Base-by-base conservation (phyloP, 2,888 invertebrate genomes). In the Lacanobia wlatinum region DNA sequence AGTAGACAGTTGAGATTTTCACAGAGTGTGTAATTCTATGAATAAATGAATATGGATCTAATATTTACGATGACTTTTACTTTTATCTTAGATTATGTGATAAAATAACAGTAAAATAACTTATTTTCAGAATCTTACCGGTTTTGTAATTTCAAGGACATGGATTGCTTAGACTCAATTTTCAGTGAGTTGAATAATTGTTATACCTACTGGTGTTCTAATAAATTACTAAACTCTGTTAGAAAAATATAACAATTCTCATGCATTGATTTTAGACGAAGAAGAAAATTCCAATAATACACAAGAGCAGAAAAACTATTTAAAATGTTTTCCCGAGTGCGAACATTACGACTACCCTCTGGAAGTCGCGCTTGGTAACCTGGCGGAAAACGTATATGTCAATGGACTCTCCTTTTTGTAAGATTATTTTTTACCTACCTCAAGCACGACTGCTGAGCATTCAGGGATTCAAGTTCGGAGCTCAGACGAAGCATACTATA, bases 281-380 rank as follows among this genome's bases (percentile, higher is more conserved):
- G 40, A 61, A 0, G 60, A 63, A 58, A 4, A 43, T n/a, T 4
- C 2, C 0, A 52, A 46, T 18, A 40, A 7, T 43, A 21, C n/a
- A 8, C 58, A n/a, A 18, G 50, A 48, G 0, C 16, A 21, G 23
- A 59, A 9, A 0, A 21, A 52, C 8, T 0, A 61, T 6, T 53
- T 90, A 3, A 66, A 88, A 50, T 98, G 98, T 82, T 87, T 97
- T 67, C 97, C 97, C 0, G 97, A 97, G 84, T 98, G 98, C 82
- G 96, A 97, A 80, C 94, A 97, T 67, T 96, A 96, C 83, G 95
- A 96, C 52, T 98, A 97, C 88, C 96, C 96, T 0, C 90, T 97
- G 14, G 97, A 97, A 89, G 96, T 97, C n/a, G 97, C 97, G 0
- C 91, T 96, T 78, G 97, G 97, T 0, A 89, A 91, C 38, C 88